Evolutionary conservation across 2,797 vertebrate genomes (phyloP), one percentile per base, ranked within the genome.

Genomic region (Alca torda): DNA sequence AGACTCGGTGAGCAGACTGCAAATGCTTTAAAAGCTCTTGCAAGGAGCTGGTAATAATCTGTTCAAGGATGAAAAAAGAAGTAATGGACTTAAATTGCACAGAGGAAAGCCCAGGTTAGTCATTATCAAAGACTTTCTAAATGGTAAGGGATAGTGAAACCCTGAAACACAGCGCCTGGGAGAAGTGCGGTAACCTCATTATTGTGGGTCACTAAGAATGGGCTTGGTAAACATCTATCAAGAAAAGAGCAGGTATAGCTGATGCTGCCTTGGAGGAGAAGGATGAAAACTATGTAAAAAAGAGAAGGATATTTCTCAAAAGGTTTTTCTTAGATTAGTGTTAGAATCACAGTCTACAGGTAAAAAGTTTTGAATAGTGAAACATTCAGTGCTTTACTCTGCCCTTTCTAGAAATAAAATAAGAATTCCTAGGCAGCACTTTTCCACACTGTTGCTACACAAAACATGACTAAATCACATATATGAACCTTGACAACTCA

Each of bases 21-120:
- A 93, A 91, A 93, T 86, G 43, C n/a, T 91, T 92, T 94, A 77
- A 95, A 94, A 92, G 5, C 33, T 85, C 31, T 74, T 83, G 33
- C 13, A 75, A 86, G 45, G 25, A 93, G 12, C 54, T 78, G n/a
- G 51, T 65, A 88, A 91, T 85, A 94, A 88, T 88, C 57, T 84
- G 45, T 45, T 86, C 63, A 12, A 16, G 30, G 80, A 61, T 54
- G 30, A 75, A 94, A 78, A 59, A 72, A 83, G 16, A 54, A 68
- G 13, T 57, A 81, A 86, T 54, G 65, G 69, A 54, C 35, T 88
- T 84, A 75, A 94, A 89, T 54, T 54, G 20, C 50, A 78, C 21
- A 0, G 1, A 91, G 46, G 4, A 63, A 82, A 80, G 26, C 59
- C 54, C 28, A 69, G 16, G 37, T 73, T 86, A 84, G 65, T 46